Base-by-base conservation (phyloP, 1,140 invertebrate species). In the Heliconius eleuchia region DNA sequence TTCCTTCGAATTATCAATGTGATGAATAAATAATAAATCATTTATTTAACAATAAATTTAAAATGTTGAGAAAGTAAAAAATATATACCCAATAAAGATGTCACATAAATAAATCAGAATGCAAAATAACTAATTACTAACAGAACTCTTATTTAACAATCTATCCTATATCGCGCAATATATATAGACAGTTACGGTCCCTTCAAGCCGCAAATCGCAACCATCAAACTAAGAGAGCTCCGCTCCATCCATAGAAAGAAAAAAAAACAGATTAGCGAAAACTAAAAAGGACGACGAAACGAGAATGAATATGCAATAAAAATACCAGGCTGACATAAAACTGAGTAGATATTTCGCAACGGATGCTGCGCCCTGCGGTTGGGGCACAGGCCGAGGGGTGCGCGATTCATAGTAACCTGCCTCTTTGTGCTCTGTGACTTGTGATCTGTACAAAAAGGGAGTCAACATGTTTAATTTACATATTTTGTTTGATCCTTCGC, bases 241-340 rank as follows among this genome's bases (percentile, higher is more conserved):
- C 23, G 23, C 23, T 2, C 30, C 30, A 30, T 57, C n/a, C 60
- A n/a, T 79, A 39, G 23, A 42, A 77, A 80, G 42, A 46, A 46
- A 46, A 46, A 37, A 77, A 72, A 74, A 75, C 39, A 30, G 27
- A 30, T 80, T 87, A 89, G 90, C 88, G 78, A 90, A 91, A 89
- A 78, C 74, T 79, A 78, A 87, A 34, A 37, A 37, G 34, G 5
- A 37, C 6, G 34, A 37, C 34, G 34, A 37, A 88, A 84, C 74
- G 73, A 76, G 81, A 78, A 88, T 87, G 80, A 91, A 92, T 92
- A 89, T 92, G 91, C 91, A 91, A 92, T 92, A 92, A 91, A 90
- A 88, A 85, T 92, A 92, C 91, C 82, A 92, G 90, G 89, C 23
- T 42, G 72, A 78, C 89, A 92, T 88, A 87, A 77, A 83, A 55